Percentiles rank a stretch among this genome's conserved stretches.
Evolutionary conservation across 2,888 invertebrate genomes (phyloP).

Genomic region (Eremobia ochroleuca): DNA sequence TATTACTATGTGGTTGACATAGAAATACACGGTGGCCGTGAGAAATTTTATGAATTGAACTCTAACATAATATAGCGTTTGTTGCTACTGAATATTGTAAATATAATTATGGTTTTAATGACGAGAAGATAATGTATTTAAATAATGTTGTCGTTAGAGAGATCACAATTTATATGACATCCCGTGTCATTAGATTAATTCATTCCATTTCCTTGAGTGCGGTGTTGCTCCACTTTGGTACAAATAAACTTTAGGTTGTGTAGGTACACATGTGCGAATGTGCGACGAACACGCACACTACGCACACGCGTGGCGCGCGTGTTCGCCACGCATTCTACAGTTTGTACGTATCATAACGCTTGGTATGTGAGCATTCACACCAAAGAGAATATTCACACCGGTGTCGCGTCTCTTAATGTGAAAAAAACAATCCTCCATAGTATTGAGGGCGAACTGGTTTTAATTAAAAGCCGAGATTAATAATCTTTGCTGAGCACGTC

Average conservation of each 20-base stretch:
- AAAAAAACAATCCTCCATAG: neutral
- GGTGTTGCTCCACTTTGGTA: slow-evolving; percentile 10
- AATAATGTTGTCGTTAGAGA: slow-evolving; percentile 49
- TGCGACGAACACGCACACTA: neutral
- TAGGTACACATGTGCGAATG: neutral
- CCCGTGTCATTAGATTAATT: slow-evolving; percentile 45
- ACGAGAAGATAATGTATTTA: slow-evolving; percentile 54
- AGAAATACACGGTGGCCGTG: slow-evolving; percentile 32
- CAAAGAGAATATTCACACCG: too few species aligned
- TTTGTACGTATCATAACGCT: slow-evolving; percentile 19
- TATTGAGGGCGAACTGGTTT: neutral
- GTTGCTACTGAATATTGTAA: slow-evolving; percentile 67
- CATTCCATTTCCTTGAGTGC: slow-evolving; percentile 22
- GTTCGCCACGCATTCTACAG: neutral
- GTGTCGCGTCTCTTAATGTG: neutral
- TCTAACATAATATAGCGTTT: slow-evolving; percentile 57
- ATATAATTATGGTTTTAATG: slow-evolving; percentile 66
- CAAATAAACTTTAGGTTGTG: slow-evolving; percentile 16
- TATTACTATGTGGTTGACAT: slow-evolving; percentile 35
- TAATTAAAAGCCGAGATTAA: neutral
- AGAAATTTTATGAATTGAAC: slow-evolving; percentile 62
- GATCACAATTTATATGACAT: slow-evolving; percentile 44
- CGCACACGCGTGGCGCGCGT: neutral
- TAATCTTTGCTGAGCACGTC: slow-evolving; percentile 10
- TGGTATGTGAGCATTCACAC: neutral